Evolutionary conservation across 2,888 invertebrate species (phyloP), one percentile per base, ranked within the genome.

Genomic region (Chrysomela aeneicollis): DNA sequence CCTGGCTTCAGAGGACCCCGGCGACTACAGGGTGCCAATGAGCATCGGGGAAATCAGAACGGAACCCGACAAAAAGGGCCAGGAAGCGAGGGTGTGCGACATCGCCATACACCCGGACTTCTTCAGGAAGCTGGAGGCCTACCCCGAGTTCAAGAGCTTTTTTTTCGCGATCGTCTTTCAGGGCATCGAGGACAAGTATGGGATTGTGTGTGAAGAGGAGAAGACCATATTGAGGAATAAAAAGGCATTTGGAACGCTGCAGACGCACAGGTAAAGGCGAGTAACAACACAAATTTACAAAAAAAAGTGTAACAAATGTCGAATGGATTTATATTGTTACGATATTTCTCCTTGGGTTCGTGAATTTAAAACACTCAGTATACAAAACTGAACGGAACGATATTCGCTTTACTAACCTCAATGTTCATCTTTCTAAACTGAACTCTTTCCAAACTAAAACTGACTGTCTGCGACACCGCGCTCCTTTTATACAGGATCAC

Each of bases 11-110:
- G 90, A 91, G 55, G 85, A 85, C 54, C 88, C 91, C 0, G 87
- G 89, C 2, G 87, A 87, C 52, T 96, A 89, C 81, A 85, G 91
- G 67, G 89, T 97, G 50, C 96, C 96, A 0, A 93, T 97, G 93
- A 95, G 95, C 79, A 91, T 97, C 69, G 95, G 95, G 0, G 91
- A 92, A 77, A 88, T 92, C 3, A 89, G 91, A 72, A 86, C 86
- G 5, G 94, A 94, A 76, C 82, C 84, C 19, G 95, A 95, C 79
- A 95, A 93, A 80, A 81, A 81, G 68, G 92, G 92, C 30, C 84
- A 86, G 19, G 87, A 89, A 0, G 91, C 91, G 37, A 88, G 88
- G 63, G 93, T 89, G 0, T 93, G 92, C 78, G 96, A 97, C 81
- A 88, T 97, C 26, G 93, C 94, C 1, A 87, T 97, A 32, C 92